Evolutionary conservation across 35 echinoderm and acorn worm genomes (phyloP).

Genomic region (Hemicentrotus pulcherrimus): DNA sequence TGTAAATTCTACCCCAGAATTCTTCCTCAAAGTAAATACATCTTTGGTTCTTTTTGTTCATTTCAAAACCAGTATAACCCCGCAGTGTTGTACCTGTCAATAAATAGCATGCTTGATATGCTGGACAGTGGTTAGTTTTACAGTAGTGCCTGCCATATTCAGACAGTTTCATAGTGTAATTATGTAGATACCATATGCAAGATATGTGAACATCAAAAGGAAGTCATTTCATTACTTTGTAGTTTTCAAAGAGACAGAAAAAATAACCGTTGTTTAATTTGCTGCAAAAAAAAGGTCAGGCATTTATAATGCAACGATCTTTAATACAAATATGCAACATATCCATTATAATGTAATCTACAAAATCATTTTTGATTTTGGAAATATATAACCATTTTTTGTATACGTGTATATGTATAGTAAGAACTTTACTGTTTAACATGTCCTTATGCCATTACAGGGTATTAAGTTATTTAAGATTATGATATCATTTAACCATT

Average conservation of each 20-base stretch:
- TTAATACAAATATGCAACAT: not conserved
- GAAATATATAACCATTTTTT: not conserved
- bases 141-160: not conserved
- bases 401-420: not conserved
- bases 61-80: not conserved
- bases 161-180: not conserved
- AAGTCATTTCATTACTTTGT: not conserved
- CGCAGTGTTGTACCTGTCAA: not conserved
- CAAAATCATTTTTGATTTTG: not conserved
- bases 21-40: not conserved
- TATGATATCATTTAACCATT: not conserved
- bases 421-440: not conserved
- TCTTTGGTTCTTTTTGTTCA: not conserved
- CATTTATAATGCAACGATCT: not conserved
- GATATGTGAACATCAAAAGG: too few relatives aligned
- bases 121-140: not conserved
- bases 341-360: not conserved
- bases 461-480: not conserved
- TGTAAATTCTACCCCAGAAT: not conserved
- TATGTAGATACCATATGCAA: not conserved
- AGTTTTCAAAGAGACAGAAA: not conserved
- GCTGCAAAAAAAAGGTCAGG: not conserved
- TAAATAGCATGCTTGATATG: not conserved
- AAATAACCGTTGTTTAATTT: not conserved
- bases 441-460: not conserved